These are phyloP conservation scores for Heliconius hortense DNA, from an alignment of 2,888 invertebrate genomes.

Conservation along the genomic window DNA sequence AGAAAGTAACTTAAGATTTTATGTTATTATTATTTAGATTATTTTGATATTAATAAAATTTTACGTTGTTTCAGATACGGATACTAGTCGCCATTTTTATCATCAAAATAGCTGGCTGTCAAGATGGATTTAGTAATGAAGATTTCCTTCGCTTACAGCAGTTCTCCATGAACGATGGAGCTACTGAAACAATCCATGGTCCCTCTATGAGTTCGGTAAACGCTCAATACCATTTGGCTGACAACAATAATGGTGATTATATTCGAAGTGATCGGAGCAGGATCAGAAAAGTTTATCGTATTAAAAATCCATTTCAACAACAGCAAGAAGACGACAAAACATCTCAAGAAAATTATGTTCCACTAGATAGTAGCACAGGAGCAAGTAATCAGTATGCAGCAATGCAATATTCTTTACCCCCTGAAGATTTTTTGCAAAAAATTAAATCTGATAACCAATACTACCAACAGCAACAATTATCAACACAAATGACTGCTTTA, in stretches of 20 bases:
- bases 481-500: constrained; percentile 64
- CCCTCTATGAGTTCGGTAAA: constrained; percentile 63
- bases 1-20: neutral
- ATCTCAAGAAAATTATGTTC: constrained; percentile 52
- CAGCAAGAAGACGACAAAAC: constrained; percentile 57
- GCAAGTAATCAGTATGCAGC: constrained; percentile 78
- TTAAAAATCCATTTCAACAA: constrained; percentile 74
- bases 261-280: constrained; percentile 59
- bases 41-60: constrained; percentile 26
- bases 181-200: constrained; percentile 59
- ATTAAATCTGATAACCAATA: constrained; percentile 71
- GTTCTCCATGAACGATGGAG: constrained; percentile 61
- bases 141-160: constrained; percentile 67
- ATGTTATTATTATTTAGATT: neutral
- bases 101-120: constrained; percentile 60
- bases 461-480: constrained; percentile 53
- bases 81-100: constrained; percentile 69
- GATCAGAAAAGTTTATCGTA: constrained; percentile 68
- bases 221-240: constrained; percentile 61
- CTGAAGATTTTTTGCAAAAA: constrained; percentile 75
- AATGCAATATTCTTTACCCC: constrained; percentile 75
- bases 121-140: constrained; percentile 70
- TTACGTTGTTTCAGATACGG: constrained; percentile 72
- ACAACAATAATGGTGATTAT: constrained; percentile 63
- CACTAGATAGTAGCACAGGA: constrained; percentile 67